Conservation (phyloP, 2,888 invertebrate genomes). For the Crematogaster levior region DNA sequence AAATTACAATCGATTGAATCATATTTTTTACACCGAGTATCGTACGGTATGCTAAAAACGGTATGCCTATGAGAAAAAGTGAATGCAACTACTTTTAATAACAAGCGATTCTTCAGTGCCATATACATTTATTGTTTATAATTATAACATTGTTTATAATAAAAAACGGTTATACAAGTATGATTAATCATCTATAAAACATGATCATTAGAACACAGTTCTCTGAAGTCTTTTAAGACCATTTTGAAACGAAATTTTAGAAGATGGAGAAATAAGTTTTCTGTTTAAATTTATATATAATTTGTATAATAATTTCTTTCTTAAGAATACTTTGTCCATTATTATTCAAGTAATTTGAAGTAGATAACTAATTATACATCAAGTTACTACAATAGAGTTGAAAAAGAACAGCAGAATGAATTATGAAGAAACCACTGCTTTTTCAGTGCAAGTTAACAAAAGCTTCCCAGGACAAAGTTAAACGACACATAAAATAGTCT, state of each 20-base stretch:
- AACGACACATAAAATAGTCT: conserved; percentile 16
- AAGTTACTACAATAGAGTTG: neutral
- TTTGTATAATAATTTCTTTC: neutral
- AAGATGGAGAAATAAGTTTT: neutral
- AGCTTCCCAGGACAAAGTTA: neutral
- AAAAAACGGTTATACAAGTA: neutral
- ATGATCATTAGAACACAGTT: neutral
- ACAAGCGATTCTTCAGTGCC: neutral
- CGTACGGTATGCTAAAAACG: neutral
- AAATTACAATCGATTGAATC: neutral
- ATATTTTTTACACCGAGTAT: neutral
- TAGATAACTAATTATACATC: neutral
- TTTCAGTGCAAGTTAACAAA: conserved; percentile 24
- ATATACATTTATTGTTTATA: no score
- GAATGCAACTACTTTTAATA: neutral
- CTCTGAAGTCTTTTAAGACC: neutral
- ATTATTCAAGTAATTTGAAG: neutral
- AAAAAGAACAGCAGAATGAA: neutral
- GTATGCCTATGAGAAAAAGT: neutral
- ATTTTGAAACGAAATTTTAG: neutral
- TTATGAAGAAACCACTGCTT: neutral
- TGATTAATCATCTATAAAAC: neutral
- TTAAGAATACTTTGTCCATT: neutral
- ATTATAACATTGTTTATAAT: no score
- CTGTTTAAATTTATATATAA: neutral